Evolutionary conservation across 1,140 invertebrate genomes (phyloP).

Genomic region (Himalopsyche phryganea): DNA sequence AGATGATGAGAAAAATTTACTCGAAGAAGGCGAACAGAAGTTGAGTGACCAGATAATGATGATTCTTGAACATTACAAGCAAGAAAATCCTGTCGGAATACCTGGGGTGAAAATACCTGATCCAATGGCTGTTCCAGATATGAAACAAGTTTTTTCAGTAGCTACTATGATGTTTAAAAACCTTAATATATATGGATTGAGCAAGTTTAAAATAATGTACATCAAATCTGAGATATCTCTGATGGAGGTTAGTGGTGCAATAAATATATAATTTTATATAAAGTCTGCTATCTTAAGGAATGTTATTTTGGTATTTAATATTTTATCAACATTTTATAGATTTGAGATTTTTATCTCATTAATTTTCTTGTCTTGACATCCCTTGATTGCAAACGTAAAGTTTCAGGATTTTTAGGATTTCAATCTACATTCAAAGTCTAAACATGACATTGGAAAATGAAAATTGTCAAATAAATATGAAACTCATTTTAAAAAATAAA

Average conservation of each 20-base stretch:
- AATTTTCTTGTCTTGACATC: too few species aligned
- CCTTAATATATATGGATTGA: conserved; percentile 68
- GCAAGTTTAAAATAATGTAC: conserved; percentile 71
- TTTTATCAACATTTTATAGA: too few species aligned
- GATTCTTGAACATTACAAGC: conserved; percentile 78
- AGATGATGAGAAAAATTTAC: conserved; percentile 3
- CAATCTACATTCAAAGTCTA: too few species aligned
- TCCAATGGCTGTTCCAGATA: conserved; percentile 73
- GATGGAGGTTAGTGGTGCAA: conserved; percentile 59
- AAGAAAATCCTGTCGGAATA: conserved; percentile 72
- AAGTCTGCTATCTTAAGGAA: too few species aligned
- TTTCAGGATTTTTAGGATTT: too few species aligned
- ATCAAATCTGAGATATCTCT: conserved; percentile 63
- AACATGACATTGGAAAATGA: too few species aligned
- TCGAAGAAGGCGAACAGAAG: conserved; percentile 56
- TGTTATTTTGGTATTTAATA: too few species aligned
- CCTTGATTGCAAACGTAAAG: too few species aligned
- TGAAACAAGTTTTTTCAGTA: conserved; percentile 67
- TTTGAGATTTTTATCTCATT: too few species aligned
- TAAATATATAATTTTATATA: too few species aligned
- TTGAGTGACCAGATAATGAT: conserved; percentile 67
- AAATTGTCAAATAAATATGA: too few species aligned
- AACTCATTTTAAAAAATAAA: too few species aligned
- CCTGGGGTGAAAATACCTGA: conserved; percentile 74
- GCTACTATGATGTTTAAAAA: conserved; percentile 69